Conservation (phyloP, 2,888 invertebrate species). For the Dasypogon diadema region DNA sequence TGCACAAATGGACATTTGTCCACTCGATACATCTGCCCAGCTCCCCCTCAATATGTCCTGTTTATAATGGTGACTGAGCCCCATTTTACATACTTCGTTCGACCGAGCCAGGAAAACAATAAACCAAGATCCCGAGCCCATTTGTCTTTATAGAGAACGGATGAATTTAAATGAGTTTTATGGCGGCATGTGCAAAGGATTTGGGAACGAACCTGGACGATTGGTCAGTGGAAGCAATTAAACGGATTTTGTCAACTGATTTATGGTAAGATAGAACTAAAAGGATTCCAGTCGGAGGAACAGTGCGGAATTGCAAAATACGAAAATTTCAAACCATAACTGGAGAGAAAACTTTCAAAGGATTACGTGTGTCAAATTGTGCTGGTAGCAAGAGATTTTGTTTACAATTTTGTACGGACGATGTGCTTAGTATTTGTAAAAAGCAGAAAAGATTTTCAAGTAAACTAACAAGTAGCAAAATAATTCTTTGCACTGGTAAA, state of each 20-base stretch:
- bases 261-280: slow-evolving; percentile 51
- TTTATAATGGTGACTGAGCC: slow-evolving; percentile 36
- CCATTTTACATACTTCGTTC: slow-evolving; percentile 54
- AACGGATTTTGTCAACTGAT: slow-evolving; percentile 54
- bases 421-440: no score
- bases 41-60: slow-evolving; percentile 4
- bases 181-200: slow-evolving; percentile 51
- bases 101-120: slow-evolving; percentile 55
- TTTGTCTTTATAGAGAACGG: slow-evolving; percentile 55
- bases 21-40: background rate
- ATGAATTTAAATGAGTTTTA: slow-evolving; percentile 57
- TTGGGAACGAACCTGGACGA: slow-evolving; percentile 35
- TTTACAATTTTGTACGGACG: no score
- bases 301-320: slow-evolving; percentile 1
- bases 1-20: slow-evolving; percentile 38
- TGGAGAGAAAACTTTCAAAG: background rate
- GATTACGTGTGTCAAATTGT: no score
- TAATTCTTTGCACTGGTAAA: no score
- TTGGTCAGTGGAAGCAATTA: slow-evolving; percentile 55
- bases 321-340: background rate
- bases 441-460: no score
- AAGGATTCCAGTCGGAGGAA: slow-evolving; percentile 10
- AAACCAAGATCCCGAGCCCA: slow-evolving; percentile 54
- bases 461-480: no score
- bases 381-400: no score